Conservation (phyloP, 2,113 vertebrate species). For the Ciconia stormi region DNA sequence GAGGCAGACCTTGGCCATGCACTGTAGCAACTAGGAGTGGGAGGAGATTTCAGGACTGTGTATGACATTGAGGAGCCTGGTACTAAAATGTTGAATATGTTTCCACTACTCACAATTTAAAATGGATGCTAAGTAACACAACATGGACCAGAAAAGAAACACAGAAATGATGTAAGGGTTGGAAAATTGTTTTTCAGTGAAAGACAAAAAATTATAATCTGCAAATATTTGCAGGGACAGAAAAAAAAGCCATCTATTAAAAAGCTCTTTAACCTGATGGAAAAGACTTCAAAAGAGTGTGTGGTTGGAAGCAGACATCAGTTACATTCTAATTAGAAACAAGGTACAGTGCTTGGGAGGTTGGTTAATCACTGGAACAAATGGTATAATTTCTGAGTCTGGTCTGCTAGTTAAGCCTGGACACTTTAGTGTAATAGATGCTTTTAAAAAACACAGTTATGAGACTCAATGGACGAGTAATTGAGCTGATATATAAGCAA, state of each 20-base stretch:
- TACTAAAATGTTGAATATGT: neutral
- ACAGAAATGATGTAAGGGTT: neutral
- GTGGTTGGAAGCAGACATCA: neutral
- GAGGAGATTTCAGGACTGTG: neutral
- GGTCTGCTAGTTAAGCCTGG: neutral
- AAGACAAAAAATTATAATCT: neutral
- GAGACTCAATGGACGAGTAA: neutral
- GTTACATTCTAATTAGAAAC: neutral
- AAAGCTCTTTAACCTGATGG: neutral
- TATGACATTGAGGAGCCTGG: neutral
- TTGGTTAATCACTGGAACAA: constrained; percentile 23
- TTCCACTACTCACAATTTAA: neutral
- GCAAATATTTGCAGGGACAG: neutral
- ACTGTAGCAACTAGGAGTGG: neutral
- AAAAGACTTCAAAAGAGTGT: neutral
- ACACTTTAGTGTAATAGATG: neutral
- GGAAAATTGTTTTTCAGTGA: neutral
- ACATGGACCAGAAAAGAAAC: neutral
- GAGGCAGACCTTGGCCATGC: neutral
- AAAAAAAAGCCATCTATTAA: neutral
- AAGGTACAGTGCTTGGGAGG: neutral
- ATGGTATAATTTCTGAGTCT: neutral
- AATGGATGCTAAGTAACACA: neutral
- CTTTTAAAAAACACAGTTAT: neutral
- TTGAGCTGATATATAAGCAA: neutral